Evolutionary conservation across 2,888 invertebrate species (phyloP).

Genomic region (Tenodera sinensis): DNA sequence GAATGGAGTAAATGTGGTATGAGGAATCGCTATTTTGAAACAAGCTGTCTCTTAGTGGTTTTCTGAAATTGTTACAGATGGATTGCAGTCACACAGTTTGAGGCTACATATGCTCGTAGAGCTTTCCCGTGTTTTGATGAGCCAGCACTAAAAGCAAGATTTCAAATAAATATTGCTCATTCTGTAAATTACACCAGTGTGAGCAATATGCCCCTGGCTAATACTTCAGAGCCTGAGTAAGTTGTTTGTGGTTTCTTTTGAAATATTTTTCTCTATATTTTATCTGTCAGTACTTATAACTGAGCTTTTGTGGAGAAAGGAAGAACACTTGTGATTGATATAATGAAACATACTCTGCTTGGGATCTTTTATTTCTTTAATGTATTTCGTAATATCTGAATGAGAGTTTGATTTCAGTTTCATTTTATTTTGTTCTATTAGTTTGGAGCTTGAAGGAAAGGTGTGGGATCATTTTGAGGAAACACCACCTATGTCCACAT

Average conservation of each 20-base stretch:
- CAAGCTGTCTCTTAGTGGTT: too few species aligned
- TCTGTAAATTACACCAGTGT: not conserved
- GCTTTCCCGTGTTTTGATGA: conserved; percentile 62
- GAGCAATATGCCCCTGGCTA: conserved; percentile 21
- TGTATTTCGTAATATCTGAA: too few species aligned
- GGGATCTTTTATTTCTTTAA: too few species aligned
- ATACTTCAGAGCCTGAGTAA: not conserved
- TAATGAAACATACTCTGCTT: too few species aligned
- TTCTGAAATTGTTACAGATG: conserved; percentile 46
- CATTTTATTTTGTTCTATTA: not conserved
- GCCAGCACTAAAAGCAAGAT: conserved; percentile 22
- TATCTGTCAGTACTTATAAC: too few species aligned
- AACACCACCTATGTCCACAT: conserved; percentile 57
- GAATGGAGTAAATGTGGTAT: too few species aligned
- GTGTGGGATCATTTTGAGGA: conserved; percentile 45
- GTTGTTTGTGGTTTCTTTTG: not conserved
- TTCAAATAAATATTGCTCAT: conserved; percentile 23
- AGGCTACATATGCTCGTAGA: conserved; percentile 61
- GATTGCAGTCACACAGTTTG: conserved; percentile 64
- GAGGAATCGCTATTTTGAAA: too few species aligned
- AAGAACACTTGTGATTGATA: too few species aligned
- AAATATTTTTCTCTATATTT: too few species aligned
- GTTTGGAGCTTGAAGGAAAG: not conserved
- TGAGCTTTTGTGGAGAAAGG: too few species aligned
- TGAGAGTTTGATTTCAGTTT: not conserved